Evolutionary conservation across 2,888 invertebrate genomes (phyloP).

Genomic region (Melanotus villosus): DNA sequence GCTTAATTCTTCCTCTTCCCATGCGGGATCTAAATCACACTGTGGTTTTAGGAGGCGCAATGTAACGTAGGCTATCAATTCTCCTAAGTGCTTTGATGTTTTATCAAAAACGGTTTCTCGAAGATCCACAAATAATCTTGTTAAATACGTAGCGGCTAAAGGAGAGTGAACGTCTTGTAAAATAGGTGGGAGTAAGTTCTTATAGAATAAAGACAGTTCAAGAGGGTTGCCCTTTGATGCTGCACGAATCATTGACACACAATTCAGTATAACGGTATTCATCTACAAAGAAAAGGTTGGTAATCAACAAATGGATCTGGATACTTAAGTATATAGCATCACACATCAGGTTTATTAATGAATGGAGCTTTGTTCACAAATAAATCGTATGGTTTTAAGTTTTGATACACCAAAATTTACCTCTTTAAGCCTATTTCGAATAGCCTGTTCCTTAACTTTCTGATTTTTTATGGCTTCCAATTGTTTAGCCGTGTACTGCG

Average conservation of each 20-base stretch:
- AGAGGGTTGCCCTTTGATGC: conserved; percentile 71
- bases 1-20: conserved; percentile 81
- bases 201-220: conserved; percentile 71
- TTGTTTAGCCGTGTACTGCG: conserved; percentile 88
- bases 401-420: no score
- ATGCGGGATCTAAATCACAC: conserved; percentile 83
- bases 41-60: conserved; percentile 83
- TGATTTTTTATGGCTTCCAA: conserved; percentile 92
- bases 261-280: conserved; percentile 65
- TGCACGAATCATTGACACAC: conserved; percentile 70
- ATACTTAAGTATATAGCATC: not conserved
- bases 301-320: no score
- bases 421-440: conserved; percentile 78
- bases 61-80: conserved; percentile 80
- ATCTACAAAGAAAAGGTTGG: conserved; percentile 61
- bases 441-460: conserved; percentile 85
- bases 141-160: conserved; percentile 80
- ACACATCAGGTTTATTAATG: not conserved
- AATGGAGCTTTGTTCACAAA: no score
- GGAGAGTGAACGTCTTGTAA: conserved; percentile 81
- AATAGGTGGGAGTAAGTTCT: conserved; percentile 72
- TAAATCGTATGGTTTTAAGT: no score
- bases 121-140: conserved; percentile 75
- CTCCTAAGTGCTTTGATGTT: conserved; percentile 69
- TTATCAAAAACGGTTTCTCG: conserved; percentile 72